Conservation (phyloP, 1,140 invertebrate genomes). For the Leptonema lineaticorne region DNA sequence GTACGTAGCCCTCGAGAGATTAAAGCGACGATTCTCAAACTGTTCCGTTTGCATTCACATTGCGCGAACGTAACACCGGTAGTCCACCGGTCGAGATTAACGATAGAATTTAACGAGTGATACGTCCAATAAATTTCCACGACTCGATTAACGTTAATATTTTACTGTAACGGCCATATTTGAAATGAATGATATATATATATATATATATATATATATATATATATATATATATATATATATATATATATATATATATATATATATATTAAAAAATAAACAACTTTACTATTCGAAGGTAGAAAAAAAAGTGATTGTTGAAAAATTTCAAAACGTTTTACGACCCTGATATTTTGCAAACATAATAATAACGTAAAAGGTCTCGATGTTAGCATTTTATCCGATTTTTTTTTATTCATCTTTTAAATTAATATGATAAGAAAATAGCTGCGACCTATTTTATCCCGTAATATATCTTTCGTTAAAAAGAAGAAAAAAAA, state of each 20-base stretch:
- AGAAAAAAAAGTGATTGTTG: conserved; percentile 3
- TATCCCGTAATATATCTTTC: neutral
- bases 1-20: neutral
- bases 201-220: too few relatives aligned
- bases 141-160: too few relatives aligned
- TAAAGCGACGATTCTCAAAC: neutral
- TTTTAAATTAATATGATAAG: conserved; percentile 13
- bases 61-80: conserved; percentile 12
- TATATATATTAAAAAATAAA: too few relatives aligned
- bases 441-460: conserved; percentile 3
- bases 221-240: too few relatives aligned
- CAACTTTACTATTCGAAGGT: too few relatives aligned
- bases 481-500: conserved; percentile 12
- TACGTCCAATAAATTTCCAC: too few relatives aligned
- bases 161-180: too few relatives aligned
- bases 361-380: neutral
- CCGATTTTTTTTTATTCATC: neutral
- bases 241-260: too few relatives aligned
- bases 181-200: too few relatives aligned
- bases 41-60: neutral
- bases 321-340: neutral
- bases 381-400: neutral
- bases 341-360: conserved; percentile 3
- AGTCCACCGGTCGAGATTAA: neutral
- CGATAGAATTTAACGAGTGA: neutral